Evolutionary conservation across 2,113 vertebrate species (phyloP).

Genomic region (Rhodinocichla rosea): DNA sequence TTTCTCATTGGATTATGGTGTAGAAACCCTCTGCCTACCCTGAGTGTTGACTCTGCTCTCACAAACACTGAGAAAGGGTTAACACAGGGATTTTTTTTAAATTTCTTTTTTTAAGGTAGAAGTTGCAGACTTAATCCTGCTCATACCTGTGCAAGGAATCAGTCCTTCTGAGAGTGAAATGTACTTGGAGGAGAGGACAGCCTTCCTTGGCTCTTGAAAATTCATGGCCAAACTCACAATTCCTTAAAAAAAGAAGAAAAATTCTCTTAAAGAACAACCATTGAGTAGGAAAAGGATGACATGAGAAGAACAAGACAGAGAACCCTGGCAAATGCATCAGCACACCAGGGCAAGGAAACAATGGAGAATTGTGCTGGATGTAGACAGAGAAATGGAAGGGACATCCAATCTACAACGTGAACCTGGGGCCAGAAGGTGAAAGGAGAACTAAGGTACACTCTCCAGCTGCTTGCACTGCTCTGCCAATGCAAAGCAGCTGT

Average conservation of each 20-base stretch:
- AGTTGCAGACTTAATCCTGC: not conserved
- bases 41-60: not conserved
- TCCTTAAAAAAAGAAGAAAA: not conserved
- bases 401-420: accelerated
- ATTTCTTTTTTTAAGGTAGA: not conserved
- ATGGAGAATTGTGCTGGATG: not conserved
- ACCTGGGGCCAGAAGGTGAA: not conserved
- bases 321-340: not conserved
- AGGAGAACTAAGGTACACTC: not conserved
- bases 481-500: not conserved
- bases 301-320: not conserved
- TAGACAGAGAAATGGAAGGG: not conserved
- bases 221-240: not conserved
- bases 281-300: not conserved
- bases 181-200: not conserved
- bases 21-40: not conserved
- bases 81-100: not conserved
- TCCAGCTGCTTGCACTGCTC: not conserved
- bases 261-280: not conserved
- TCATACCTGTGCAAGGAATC: not conserved
- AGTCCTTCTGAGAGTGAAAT: not conserved
- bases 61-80: not conserved
- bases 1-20: not conserved
- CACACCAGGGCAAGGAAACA: not conserved
- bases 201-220: not conserved